phyloP scores from a whole-genome alignment of 2,888 invertebrate genomes.

The Nemurella pictetii region DNA sequence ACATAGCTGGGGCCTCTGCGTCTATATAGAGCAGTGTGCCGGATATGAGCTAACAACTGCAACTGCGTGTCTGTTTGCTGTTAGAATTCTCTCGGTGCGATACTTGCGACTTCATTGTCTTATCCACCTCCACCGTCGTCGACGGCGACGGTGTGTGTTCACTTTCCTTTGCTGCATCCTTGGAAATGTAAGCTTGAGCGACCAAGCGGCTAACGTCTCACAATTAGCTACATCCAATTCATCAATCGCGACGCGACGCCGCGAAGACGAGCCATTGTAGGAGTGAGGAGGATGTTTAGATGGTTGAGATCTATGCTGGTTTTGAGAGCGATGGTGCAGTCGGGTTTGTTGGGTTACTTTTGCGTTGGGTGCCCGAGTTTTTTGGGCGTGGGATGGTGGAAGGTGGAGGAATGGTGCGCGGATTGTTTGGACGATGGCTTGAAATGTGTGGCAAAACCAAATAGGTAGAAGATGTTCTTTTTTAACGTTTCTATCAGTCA shows the following conservation, averaged over 20 bases:
- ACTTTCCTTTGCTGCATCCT: slow-evolving; percentile 34
- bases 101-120: not conserved
- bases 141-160: not conserved
- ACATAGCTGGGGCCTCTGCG: not conserved
- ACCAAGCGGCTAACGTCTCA: slow-evolving; percentile 34
- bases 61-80: not conserved
- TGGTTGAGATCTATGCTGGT: not conserved
- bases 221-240: slow-evolving; percentile 22
- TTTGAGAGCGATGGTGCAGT: not conserved
- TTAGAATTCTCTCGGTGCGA: too few relatives aligned
- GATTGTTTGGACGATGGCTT: too few relatives aligned
- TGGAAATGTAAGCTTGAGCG: slow-evolving; percentile 18
- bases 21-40: not conserved
- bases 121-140: not conserved
- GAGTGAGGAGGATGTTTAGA: not conserved
- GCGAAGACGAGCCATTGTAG: not conserved
- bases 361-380: too few relatives aligned
- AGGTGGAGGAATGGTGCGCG: too few relatives aligned
- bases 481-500: too few relatives aligned
- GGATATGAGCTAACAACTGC: not conserved
- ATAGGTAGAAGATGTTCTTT: too few relatives aligned
- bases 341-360: not conserved
- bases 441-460: too few relatives aligned
- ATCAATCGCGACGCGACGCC: not conserved
- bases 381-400: too few relatives aligned